Conservation (phyloP, 2,797 vertebrate genomes). For the Sebastes kiyomatsui region DNA sequence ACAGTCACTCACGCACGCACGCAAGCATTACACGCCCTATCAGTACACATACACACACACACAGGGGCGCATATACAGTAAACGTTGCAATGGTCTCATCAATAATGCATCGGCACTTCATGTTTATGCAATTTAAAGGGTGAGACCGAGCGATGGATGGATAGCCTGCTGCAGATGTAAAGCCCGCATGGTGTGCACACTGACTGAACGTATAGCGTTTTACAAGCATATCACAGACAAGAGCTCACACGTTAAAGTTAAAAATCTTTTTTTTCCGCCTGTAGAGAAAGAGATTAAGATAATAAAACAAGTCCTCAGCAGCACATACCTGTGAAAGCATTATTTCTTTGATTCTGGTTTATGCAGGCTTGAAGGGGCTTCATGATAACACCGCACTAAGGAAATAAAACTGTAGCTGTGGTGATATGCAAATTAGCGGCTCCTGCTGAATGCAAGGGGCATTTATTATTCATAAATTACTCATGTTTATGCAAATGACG, state of each 20-base stretch:
- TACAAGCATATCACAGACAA: slow-evolving; percentile 49
- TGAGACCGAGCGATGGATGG: slow-evolving; percentile 69
- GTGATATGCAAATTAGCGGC: slow-evolving; percentile 94
- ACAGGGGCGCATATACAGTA: slow-evolving; percentile 47
- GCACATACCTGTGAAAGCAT: slow-evolving; percentile 81
- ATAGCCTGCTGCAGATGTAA: slow-evolving; percentile 57
- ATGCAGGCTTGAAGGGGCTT: slow-evolving; percentile 87
- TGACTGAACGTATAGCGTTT: slow-evolving; percentile 4
- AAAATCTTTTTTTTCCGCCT: slow-evolving; percentile 32
- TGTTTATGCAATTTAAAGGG: slow-evolving; percentile 91
- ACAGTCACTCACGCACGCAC: not conserved
- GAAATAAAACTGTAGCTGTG: slow-evolving; percentile 90
- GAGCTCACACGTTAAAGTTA: slow-evolving; percentile 38
- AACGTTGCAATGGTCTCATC: slow-evolving; percentile 83
- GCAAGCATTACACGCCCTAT: slow-evolving; percentile 14
- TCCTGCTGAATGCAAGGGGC: slow-evolving; percentile 89
- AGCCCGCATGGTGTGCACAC: slow-evolving; percentile 9
- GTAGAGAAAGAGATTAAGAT: slow-evolving; percentile 53
- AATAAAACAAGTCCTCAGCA: slow-evolving; percentile 67
- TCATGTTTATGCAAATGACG: slow-evolving; percentile 96
- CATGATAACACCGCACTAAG: slow-evolving; percentile 83
- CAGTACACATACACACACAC: slow-evolving; percentile 16
- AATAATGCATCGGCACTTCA: slow-evolving; percentile 91
- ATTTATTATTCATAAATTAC: slow-evolving; percentile 99
- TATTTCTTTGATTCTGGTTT: slow-evolving; percentile 82